A percentile compares a stretch with the other conserved stretches of the same genome.
Conservation (phyloP, 2,113 vertebrate species). For the Fregata magnificens region DNA sequence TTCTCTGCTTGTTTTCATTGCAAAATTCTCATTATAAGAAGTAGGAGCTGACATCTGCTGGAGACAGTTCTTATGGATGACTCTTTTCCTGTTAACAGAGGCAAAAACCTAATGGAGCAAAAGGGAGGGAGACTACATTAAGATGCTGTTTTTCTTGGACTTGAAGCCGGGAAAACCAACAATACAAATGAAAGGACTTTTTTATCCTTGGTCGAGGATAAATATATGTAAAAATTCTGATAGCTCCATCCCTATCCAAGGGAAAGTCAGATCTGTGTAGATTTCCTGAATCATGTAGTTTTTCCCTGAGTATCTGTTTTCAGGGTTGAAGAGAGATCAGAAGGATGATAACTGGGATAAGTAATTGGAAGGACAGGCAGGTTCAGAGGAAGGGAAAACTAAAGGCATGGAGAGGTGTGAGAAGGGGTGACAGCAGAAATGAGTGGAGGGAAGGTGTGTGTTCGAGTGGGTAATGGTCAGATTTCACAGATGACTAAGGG, state of each 20-base stretch:
- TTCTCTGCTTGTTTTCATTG: conserved; percentile 33
- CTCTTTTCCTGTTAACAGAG: not conserved
- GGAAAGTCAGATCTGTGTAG: not conserved
- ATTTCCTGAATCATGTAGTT: not conserved
- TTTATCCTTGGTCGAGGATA: not conserved
- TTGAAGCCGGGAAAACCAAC: not conserved
- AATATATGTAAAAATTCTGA: not conserved
- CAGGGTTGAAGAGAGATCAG: not conserved
- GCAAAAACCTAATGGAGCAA: not conserved
- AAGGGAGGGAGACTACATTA: not conserved
- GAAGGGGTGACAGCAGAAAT: not conserved
- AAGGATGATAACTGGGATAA: not conserved
- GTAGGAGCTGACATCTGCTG: conserved; percentile 18
- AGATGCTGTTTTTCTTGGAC: not conserved
- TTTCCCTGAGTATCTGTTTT: not conserved
- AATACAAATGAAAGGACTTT: not conserved
- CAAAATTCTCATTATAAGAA: not conserved
- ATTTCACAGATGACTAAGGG: not conserved
- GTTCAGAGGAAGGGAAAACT: not conserved
- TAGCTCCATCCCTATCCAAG: not conserved
- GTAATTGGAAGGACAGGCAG: not conserved
- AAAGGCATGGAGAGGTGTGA: not conserved
- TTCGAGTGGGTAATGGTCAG: not conserved
- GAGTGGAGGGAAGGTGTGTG: not conserved
- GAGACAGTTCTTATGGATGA: conserved; percentile 1